phyloP scores from a whole-genome alignment of 2,888 invertebrate genomes.

The Orthosia gracilis region DNA sequence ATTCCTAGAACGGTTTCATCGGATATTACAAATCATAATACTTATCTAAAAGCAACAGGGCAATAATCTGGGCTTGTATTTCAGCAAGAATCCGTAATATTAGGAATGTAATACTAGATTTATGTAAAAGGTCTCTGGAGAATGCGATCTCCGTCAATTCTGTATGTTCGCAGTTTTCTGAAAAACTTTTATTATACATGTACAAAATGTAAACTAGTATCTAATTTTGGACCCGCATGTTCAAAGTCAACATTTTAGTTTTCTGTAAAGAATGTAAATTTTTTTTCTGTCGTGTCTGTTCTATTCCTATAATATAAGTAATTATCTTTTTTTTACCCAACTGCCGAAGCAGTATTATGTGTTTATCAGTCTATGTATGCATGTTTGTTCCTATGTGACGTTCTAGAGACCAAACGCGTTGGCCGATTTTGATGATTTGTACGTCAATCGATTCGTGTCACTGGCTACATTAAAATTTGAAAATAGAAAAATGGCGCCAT shows the following conservation, averaged over 20 bases:
- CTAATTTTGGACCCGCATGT: neutral
- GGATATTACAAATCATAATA: constrained; percentile 18
- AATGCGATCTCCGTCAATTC: constrained; percentile 33
- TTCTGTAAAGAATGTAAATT: neutral
- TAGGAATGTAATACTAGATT: constrained; percentile 47
- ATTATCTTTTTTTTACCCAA: too few species aligned
- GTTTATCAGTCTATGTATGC: too few species aligned
- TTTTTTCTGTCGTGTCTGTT: too few species aligned
- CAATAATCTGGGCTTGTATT: constrained; percentile 37
- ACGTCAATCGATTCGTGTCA: too few species aligned
- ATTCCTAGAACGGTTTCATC: constrained; percentile 25
- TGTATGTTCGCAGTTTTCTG: constrained; percentile 14
- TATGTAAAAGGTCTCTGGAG: constrained; percentile 37
- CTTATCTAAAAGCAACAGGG: constrained; percentile 22
- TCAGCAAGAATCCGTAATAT: constrained; percentile 43
- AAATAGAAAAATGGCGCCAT: too few species aligned
- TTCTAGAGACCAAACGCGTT: too few species aligned
- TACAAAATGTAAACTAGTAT: constrained; percentile 14
- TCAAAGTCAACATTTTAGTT: neutral
- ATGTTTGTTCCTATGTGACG: too few species aligned
- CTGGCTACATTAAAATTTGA: too few species aligned
- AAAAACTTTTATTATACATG: constrained; percentile 34
- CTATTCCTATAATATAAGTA: too few species aligned
- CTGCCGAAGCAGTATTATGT: too few species aligned
- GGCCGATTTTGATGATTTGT: too few species aligned